Conservation (phyloP, 2,888 invertebrate genomes). For the Athalia rosae region DNA sequence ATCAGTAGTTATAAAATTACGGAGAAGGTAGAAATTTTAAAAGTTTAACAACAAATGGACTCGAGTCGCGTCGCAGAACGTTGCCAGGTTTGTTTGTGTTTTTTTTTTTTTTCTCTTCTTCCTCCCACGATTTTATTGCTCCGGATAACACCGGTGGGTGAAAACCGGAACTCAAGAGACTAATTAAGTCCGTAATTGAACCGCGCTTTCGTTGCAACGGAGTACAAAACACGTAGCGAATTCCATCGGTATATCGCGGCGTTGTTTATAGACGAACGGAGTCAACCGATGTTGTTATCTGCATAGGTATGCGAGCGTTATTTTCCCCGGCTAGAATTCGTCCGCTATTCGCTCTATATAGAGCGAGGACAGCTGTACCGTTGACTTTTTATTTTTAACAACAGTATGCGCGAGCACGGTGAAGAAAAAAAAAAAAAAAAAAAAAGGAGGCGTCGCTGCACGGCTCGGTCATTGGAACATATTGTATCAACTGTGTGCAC, state of each 20-base stretch:
- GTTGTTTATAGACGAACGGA: not conserved
- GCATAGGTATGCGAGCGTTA: constrained; percentile 21
- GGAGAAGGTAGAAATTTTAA: too few species aligned
- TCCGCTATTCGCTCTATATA: not conserved
- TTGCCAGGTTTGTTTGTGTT: constrained; percentile 27
- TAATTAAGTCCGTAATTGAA: constrained; percentile 40
- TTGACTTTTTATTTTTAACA: too few species aligned
- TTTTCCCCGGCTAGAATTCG: constrained; percentile 7
- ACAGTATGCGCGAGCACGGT: too few species aligned
- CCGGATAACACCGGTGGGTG: not conserved
- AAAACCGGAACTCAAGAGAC: constrained; percentile 30
- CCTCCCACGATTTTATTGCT: not conserved
- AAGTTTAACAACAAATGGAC: too few species aligned
- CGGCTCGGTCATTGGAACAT: too few species aligned
- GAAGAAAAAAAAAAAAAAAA: too few species aligned
- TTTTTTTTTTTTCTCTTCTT: constrained; percentile 23
- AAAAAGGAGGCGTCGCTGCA: too few species aligned
- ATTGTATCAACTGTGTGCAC: too few species aligned
- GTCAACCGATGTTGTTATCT: constrained; percentile 14
- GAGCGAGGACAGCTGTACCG: too few species aligned
- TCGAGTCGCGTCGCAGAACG: constrained; percentile 6
- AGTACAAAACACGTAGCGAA: constrained; percentile 29
- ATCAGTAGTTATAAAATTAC: too few species aligned
- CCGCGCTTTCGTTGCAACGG: constrained; percentile 8
- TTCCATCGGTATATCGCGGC: constrained; percentile 18